Percentiles rank a stretch among this genome's conserved stretches.
These are phyloP conservation scores for Cryptocephalus primarius DNA, from an alignment of 2,888 invertebrate genomes.

Conservation along the genomic window DNA sequence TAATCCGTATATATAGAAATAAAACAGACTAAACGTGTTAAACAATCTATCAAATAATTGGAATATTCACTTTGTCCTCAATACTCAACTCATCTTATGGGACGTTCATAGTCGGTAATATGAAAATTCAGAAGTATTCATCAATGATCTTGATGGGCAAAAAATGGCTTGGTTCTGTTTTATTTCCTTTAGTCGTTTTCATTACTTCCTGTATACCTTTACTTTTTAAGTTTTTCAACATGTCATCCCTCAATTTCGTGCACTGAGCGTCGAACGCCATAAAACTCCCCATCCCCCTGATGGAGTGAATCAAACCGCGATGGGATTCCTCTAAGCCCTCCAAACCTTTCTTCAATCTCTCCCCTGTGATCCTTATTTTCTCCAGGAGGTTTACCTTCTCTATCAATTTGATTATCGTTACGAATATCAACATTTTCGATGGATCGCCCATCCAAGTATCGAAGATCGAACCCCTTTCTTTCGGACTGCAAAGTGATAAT, in stretches of 20 bases:
- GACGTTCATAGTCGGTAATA: no score
- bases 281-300: constrained; percentile 82
- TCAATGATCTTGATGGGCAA: no score
- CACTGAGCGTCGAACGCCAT: constrained; percentile 63
- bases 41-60: no score
- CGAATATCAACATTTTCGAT: constrained; percentile 80
- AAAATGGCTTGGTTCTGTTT: no score
- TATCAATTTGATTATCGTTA: constrained; percentile 74
- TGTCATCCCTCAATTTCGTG: constrained; percentile 51
- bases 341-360: constrained; percentile 51
- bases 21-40: no score
- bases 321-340: constrained; percentile 56
- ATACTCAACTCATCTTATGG: no score
- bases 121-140: no score
- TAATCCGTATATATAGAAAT: no score
- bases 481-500: constrained; percentile 43
- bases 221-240: background rate
- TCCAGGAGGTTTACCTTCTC: constrained; percentile 66
- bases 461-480: constrained; percentile 78
- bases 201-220: constrained; percentile 46
- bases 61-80: no score
- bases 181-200: no score
- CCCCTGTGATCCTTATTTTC: constrained; percentile 61
- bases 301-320: constrained; percentile 59
- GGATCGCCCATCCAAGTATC: constrained; percentile 99